phyloP scores from a whole-genome alignment of 1,140 invertebrate species.

The Cydia splendana region DNA sequence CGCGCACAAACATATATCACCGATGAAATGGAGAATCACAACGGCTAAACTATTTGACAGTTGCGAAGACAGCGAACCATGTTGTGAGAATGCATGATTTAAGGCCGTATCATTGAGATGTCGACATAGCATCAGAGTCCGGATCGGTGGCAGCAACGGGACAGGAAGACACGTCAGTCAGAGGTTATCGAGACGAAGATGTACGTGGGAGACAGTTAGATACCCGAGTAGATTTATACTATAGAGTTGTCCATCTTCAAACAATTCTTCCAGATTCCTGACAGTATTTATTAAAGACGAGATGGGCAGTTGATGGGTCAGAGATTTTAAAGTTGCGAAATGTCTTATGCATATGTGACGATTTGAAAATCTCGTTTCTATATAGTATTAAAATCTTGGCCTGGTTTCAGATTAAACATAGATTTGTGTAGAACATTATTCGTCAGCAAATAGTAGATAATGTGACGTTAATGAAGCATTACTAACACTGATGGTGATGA shows the following conservation, averaged over 20 bases:
- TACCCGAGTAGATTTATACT: neutral
- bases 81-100: slow-evolving; percentile 31
- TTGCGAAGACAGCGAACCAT: neutral
- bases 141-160: slow-evolving; percentile 12
- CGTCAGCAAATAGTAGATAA: no score
- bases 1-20: neutral
- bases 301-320: no score
- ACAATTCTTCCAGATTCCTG: neutral
- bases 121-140: slow-evolving; percentile 29
- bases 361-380: no score
- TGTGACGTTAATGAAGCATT: neutral
- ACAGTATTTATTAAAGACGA: neutral
- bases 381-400: no score
- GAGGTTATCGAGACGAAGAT: slow-evolving; percentile 39
- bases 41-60: slow-evolving; percentile 9
- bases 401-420: no score
- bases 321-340: no score
- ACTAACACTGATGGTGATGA: neutral
- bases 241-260: neutral
- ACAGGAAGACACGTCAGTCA: slow-evolving; percentile 25
- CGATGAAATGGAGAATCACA: neutral
- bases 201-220: slow-evolving; percentile 37
- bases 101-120: slow-evolving; percentile 35
- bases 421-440: no score
- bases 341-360: no score